Evolutionary conservation across 2,113 vertebrate genomes (phyloP).

Genomic region (Percina caprodes): DNA sequence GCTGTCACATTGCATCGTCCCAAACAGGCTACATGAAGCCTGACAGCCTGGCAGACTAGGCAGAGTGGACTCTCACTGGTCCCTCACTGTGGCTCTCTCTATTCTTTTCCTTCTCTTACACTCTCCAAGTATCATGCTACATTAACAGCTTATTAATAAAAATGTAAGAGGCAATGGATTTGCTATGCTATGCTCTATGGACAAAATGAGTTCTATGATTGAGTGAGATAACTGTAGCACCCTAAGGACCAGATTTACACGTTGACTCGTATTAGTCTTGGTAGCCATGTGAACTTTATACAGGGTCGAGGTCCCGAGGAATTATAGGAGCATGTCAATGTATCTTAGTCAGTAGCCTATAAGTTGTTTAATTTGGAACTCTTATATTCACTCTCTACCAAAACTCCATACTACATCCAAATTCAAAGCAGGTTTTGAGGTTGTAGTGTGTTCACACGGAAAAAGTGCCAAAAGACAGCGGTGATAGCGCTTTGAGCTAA

Average conservation of each 20-base stretch:
- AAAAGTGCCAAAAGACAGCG: background rate
- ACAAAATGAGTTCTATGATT: constrained; percentile 15
- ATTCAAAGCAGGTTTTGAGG: background rate
- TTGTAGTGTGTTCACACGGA: background rate
- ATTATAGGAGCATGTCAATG: constrained; percentile 9
- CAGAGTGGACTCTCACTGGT: constrained; percentile 44
- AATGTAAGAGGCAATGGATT: constrained; percentile 9
- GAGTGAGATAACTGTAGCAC: constrained; percentile 6
- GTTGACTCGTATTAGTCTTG: constrained; percentile 18
- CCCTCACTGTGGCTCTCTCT: constrained; percentile 31
- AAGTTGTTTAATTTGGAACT: background rate
- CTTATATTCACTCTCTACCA: background rate
- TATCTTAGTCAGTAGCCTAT: background rate
- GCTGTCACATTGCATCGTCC: constrained; percentile 80
- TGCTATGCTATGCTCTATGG: constrained; percentile 8
- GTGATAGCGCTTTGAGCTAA: too few relatives aligned
- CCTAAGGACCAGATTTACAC: constrained; percentile 1
- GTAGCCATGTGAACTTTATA: constrained; percentile 13
- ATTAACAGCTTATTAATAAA: constrained; percentile 35
- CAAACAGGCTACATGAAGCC: constrained; percentile 66
- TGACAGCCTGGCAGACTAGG: constrained; percentile 67
- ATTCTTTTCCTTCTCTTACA: constrained; percentile 41
- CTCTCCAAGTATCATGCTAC: constrained; percentile 20
- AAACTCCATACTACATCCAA: background rate
- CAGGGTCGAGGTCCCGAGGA: background rate